Evolutionary conservation across 1,140 invertebrate genomes (phyloP).

Genomic region (Drosophila sp.): DNA sequence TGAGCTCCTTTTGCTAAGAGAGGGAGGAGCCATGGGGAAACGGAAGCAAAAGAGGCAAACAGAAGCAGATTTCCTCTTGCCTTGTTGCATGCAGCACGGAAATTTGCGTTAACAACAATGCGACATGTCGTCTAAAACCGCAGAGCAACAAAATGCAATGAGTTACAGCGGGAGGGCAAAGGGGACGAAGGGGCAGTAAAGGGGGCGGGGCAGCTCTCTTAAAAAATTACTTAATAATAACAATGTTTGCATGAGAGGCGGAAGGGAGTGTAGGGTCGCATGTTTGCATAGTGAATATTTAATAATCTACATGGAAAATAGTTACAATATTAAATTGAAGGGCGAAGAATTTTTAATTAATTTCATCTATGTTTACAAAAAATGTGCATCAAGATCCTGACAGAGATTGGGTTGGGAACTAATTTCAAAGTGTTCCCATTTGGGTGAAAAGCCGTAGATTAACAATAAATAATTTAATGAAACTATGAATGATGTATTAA

Average conservation of each 20-base stretch:
- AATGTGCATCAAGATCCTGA: conserved; percentile 7
- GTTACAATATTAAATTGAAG: conserved; percentile 12
- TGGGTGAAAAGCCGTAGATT: no score
- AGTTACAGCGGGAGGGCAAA: not conserved
- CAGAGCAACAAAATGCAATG: conserved; percentile 50
- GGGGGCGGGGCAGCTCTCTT: not conserved
- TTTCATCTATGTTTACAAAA: not conserved
- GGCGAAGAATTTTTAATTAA: conserved; percentile 31
- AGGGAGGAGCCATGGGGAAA: not conserved
- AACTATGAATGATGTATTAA: no score
- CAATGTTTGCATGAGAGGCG: conserved; percentile 41
- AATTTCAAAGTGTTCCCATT: no score
- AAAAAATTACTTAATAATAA: conserved; percentile 74
- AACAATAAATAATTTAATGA: no score
- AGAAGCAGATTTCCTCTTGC: conserved; percentile 34
- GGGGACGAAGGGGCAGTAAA: not conserved
- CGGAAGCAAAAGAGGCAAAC: not conserved
- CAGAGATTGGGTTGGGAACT: not conserved
- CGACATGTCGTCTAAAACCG: conserved; percentile 57
- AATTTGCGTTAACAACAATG: conserved; percentile 75
- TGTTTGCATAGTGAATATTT: conserved; percentile 48
- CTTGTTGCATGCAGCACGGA: conserved; percentile 72
- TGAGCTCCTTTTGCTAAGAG: conserved; percentile 49
- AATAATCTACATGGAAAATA: conserved; percentile 37
- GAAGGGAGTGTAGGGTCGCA: not conserved